Base-by-base conservation (phyloP, 2,797 vertebrate genomes). In the Clarias platycephalus region DNA sequence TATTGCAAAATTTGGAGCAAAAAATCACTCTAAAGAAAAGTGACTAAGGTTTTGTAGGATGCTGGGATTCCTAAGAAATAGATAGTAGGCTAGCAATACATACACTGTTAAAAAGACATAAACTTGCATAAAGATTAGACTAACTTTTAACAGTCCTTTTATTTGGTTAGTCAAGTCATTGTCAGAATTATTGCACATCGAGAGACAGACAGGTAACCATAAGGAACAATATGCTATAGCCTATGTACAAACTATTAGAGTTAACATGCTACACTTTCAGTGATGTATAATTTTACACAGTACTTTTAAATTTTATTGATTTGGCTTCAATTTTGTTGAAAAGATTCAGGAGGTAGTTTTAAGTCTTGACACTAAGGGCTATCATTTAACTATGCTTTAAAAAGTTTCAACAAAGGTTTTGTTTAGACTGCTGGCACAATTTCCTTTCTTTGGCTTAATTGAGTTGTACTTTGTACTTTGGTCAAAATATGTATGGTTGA, bases 101-200 rank as follows among this genome's bases (percentile, higher is more conserved):
- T 72, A 82, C 64, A 70, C 87, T 86, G 34, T 84, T 60, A 86
- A 88, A 63, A 80, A 80, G 78, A 86, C 70, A 83, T 78, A 87
- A 84, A 85, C n/a, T 62, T 84, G 85, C 55, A 81, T 10, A 87
- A 85, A 74, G 84, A 89, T 84, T 44, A 84, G 84, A 78, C 84
- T 78, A 84, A 88, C 86, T 84, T 62, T 91, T 84, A 90, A 87
- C 87, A 87, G 77, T 88, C 83, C 84, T 89, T 70, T 79, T 88
- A 88, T 88, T 88, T 81, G 75, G 31, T 83, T 86, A 85, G 85
- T 94, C 91, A 93, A 93, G 91, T 94, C 93, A 93, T 92, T 86
- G 89, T 91, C 87, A 85, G 83, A 90, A 89, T 81, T 95, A 95
- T 95, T 94, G 93, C 93, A 95, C 93, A 89, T 94, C 75, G 87